Evolutionary conservation across 2,888 invertebrate genomes (phyloP), one percentile per base, ranked within the genome.

Genomic region (Chirona hameri): DNA sequence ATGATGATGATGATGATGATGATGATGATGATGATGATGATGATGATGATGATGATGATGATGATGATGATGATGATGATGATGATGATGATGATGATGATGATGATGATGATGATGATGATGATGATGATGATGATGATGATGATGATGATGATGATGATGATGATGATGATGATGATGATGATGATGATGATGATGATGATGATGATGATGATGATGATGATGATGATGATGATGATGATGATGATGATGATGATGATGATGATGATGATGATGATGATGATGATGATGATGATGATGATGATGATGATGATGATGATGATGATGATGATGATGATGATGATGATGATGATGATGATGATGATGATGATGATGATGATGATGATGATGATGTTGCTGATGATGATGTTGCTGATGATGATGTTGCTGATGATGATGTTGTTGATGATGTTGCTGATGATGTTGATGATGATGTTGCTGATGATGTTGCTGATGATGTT

Each of bases 201-300:
- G 57, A 57, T 57, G 57, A 57, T 18, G 18, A 18, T 57, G 57
- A 57, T 57, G 57, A 57, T 57, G 57, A 57, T 18, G 18, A 18
- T 57, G 57, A 57, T 76, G 39, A 76, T 31, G 79, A 76, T 24
- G 55, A n/a, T 81, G 52, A 81, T 81, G 81, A 81, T 81, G 52
- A 57, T 55, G 55, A 55, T 81, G 81, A 81, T 81, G 81, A 81
- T 81, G 81, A 81, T 55, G 55, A 55, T 81, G 81, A 57, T 52
- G 81, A 81, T 81, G 81, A 52, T 55, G 55, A 55, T 81, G 81
- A 81, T 81, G 81, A 55, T n/a, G 81, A n/a, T 55, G 55, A 21
- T 81, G 81, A 81, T 81, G 81, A 57, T 81, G 81, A 81, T 55
- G 55, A 55, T 81, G 81, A 81, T 81, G 81, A 57, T 81, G 81